Conservation (phyloP, 2,888 invertebrate genomes). For the Digitonthophagus gazella region DNA sequence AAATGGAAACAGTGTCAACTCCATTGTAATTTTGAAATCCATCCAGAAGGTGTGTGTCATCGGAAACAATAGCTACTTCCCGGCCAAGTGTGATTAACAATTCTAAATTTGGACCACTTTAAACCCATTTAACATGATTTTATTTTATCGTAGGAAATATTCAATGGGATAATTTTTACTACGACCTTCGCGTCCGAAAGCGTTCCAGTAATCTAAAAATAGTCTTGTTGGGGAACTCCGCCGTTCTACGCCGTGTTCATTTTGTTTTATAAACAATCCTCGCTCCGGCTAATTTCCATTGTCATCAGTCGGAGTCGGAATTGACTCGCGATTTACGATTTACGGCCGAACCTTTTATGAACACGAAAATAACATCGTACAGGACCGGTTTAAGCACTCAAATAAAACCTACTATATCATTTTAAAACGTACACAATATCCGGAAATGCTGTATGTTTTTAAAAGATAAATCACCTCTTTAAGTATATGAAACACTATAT, state of each 20-base stretch:
- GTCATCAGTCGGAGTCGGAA: not conserved
- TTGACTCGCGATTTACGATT: not conserved
- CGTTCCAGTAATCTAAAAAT: not conserved
- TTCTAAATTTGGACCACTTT: too few relatives aligned
- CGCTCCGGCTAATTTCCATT: not conserved
- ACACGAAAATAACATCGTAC: too few relatives aligned
- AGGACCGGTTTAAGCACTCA: too few relatives aligned
- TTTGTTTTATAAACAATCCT: not conserved
- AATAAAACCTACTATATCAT: too few relatives aligned
- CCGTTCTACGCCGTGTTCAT: not conserved
- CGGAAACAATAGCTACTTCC: not conserved
- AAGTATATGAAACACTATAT: too few relatives aligned
- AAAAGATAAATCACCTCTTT: too few relatives aligned
- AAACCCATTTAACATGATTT: not conserved
- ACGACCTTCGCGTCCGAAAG: not conserved
- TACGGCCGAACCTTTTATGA: not conserved
- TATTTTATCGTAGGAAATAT: not conserved
- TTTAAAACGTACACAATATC: too few relatives aligned
- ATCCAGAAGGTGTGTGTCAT: not conserved
- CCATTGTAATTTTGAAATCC: not conserved
- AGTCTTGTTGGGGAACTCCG: not conserved
- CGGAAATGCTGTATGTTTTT: too few relatives aligned
- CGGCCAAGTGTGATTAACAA: not conserved
- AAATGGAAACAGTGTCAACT: not conserved
- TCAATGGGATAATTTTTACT: not conserved